phyloP scores from a whole-genome alignment of 1,140 invertebrate genomes.

The Mercenaria mercenaria region DNA sequence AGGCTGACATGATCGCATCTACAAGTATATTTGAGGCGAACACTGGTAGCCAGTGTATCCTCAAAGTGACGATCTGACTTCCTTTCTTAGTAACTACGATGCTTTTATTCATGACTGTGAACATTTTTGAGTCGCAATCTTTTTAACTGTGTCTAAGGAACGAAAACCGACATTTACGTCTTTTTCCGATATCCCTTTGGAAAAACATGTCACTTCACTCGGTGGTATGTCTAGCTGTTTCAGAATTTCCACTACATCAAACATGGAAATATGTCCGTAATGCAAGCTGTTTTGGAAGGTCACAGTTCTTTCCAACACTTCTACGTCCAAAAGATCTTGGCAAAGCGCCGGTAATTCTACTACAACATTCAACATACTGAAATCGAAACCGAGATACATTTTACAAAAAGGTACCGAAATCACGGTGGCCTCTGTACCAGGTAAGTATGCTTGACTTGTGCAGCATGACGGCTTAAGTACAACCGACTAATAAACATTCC shows the following conservation, averaged over 20 bases:
- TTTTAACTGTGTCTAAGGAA: too few relatives aligned
- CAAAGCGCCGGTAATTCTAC: not conserved
- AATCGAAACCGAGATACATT: too few relatives aligned
- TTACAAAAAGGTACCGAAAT: too few relatives aligned
- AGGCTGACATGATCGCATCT: not conserved
- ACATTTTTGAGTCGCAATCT: too few relatives aligned
- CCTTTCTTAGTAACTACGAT: not conserved
- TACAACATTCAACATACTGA: not conserved
- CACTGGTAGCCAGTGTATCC: not conserved
- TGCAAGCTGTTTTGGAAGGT: not conserved
- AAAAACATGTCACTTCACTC: not conserved
- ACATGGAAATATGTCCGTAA: not conserved
- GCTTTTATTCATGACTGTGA: too few relatives aligned
- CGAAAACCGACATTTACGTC: too few relatives aligned
- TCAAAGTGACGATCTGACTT: not conserved
- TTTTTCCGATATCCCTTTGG: not conserved
- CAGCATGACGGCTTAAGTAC: too few relatives aligned
- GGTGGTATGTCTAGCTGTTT: not conserved
- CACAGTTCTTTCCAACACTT: not conserved
- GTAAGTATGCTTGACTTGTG: too few relatives aligned
- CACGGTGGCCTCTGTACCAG: too few relatives aligned
- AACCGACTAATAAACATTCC: too few relatives aligned
- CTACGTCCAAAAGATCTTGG: not conserved
- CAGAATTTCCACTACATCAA: not conserved
- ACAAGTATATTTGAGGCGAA: not conserved